Evolutionary conservation across 2,888 invertebrate species (phyloP), one percentile per base, ranked within the genome.

Genomic region (Xanthorhoe spadicearia): DNA sequence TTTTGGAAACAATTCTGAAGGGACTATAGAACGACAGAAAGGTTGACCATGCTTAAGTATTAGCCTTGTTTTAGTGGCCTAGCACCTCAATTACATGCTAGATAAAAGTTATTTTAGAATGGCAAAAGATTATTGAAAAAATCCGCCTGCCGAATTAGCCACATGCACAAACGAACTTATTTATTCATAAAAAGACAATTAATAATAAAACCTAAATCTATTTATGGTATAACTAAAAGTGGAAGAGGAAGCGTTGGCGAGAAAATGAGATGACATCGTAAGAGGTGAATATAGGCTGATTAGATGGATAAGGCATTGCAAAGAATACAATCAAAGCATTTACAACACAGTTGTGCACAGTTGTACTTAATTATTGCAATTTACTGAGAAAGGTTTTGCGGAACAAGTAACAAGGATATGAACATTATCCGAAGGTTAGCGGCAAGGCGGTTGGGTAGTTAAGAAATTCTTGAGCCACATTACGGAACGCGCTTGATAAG

Each of bases 401-500:
- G 88, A 88, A 88, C 83, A 18, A 48, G 15, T 38, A 15, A 58
- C 63, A 83, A 90, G 91, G 92, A 90, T 90, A 88, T 83, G 79
- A 76, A 76, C 72, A 79, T 74, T 83, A 83, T 80, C 78, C 79
- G 81, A 91, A 90, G 90, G 92, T 85, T 85, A 83, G 83, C 59
- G 59, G 87, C 66, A 89, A 90, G 88, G 89, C 83, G 81, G 83
- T 83, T 84, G 75, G 81, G 84, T 87, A 82, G 83, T 83, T 86
- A 74, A 82, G 86, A 86, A 89, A 89, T 83, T 83, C 79, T 74
- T 73, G 50, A 57, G 55, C 64, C 50, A 46, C 56, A 65, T 68
- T 64, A 18, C 48, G 8, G 38, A 43, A 43, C 38, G 2, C 9
- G 38, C 19, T 52, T 35, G 52, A 46, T 19, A 23, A 4, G 23